Evolutionary conservation across 2,113 vertebrate genomes (phyloP), one percentile per base, ranked within the genome.

Genomic region (Atractosteus spatula): DNA sequence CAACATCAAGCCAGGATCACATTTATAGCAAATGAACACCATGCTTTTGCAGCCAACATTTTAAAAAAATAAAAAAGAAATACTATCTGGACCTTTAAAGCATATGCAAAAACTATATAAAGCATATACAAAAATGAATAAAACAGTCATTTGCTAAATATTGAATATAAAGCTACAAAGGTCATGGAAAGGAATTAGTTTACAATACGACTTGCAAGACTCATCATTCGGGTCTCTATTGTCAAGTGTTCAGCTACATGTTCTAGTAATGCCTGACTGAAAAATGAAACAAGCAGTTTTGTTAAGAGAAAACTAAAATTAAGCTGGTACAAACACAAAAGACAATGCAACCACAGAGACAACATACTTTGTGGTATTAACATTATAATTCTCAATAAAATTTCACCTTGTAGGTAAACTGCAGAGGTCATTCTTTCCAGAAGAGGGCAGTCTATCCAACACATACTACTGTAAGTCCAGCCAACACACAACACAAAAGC

Each of bases 401-500:
- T 67, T 67, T 74, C 51, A 45, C 59, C 44, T 8, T 29, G 56
- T 55, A 45, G 55, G n/a, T 55, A 68, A 13, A 12, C 42, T 69
- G 69, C 62, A 72, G 62, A 64, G 67, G 44, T 13, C 13, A 55
- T 62, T 71, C 10, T 55, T 44, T 56, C 45, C 7, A 51, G 51
- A 41, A 80, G 76, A 76, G 70, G 78, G 72, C 51, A 56, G 14
- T 54, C 43, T 29, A 45, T 68, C 41, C 43, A 12, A 67, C 65
- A 55, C 62, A 61, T 69, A 59, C 71, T 69, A 74, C n/a, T 13
- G 8, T 51, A 71, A 62, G 47, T 51, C 70, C 72, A 81, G 71
- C 74, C 66, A n/a, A 29, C 72, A 79, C 66, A 29, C 66, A 68
- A 68, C 70, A 80, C 41, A 72, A 79, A 59, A 8, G 71, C 63